phyloP scores from a whole-genome alignment of 2,797 vertebrate species.

The Rhodeus uyekii region DNA sequence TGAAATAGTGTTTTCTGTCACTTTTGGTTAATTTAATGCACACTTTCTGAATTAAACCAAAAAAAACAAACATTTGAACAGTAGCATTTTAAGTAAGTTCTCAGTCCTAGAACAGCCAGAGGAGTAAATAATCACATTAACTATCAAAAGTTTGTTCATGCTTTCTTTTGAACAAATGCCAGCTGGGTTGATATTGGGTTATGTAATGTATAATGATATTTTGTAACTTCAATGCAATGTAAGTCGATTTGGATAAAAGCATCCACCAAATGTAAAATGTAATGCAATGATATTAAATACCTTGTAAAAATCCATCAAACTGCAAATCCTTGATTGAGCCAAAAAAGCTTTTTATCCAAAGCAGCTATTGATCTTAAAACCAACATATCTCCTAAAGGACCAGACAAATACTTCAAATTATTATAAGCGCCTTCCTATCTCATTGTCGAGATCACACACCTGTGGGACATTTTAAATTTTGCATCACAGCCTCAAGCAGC shows the following conservation, averaged over 20 bases:
- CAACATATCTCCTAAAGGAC: not conserved
- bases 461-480: not conserved
- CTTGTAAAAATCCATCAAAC: not conserved
- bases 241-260: too few species aligned
- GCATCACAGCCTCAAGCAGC: not conserved
- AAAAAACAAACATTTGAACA: too few species aligned
- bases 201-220: too few species aligned
- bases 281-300: not conserved
- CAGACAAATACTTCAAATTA: too few species aligned
- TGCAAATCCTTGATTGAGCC: too few species aligned
- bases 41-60: too few species aligned
- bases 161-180: not conserved
- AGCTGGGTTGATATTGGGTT: not conserved
- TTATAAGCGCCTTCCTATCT: too few species aligned
- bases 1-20: too few species aligned
- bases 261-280: too few species aligned
- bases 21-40: too few species aligned
- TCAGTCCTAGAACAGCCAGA: not conserved
- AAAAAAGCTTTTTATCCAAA: conserved; percentile 7
- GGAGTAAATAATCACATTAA: not conserved
- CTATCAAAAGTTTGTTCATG: not conserved
- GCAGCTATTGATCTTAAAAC: not conserved
- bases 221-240: too few species aligned
- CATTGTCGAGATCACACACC: not conserved
- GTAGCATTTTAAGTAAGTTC: too few species aligned